phyloP scores from a whole-genome alignment of 23 tunicate species.

The Ciona savignyi region DNA sequence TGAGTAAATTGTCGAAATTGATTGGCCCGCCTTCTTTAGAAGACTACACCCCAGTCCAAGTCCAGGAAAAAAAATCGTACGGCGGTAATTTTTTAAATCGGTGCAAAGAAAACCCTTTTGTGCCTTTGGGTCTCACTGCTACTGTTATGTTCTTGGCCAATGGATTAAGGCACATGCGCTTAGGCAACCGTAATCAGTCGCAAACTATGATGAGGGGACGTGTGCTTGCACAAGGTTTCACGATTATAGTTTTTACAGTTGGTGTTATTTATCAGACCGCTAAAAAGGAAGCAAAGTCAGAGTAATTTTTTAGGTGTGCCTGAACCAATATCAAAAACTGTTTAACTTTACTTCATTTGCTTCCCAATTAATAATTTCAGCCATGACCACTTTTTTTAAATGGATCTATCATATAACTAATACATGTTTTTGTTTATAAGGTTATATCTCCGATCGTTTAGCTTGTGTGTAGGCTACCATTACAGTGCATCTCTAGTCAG shows the following conservation, averaged over 20 bases:
- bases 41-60: conserved; percentile 23
- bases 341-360: too few relatives aligned
- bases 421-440: too few relatives aligned
- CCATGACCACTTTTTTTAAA: too few relatives aligned
- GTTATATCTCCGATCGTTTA: too few relatives aligned
- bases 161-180: conserved; percentile 58
- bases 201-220: conserved; percentile 89
- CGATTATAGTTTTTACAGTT: conserved; percentile 36
- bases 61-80: conserved; percentile 6
- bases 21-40: conserved; percentile 41
- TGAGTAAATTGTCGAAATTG: conserved; percentile 25
- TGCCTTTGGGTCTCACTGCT: conserved; percentile 66
- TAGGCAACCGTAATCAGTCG: conserved; percentile 25
- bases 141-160: conserved; percentile 49
- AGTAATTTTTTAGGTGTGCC: too few relatives aligned
- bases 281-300: too few relatives aligned
- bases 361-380: too few relatives aligned
- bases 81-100: conserved; percentile 12
- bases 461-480: too few relatives aligned
- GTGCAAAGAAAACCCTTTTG: conserved; percentile 52
- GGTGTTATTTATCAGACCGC: conserved; percentile 16
- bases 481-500: too few relatives aligned
- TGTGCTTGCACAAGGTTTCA: conserved; percentile 69
- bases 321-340: too few relatives aligned
- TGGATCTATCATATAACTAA: too few relatives aligned